Base-by-base conservation (phyloP, 2,888 invertebrate species). In the Troides oblongomaculatus region DNA sequence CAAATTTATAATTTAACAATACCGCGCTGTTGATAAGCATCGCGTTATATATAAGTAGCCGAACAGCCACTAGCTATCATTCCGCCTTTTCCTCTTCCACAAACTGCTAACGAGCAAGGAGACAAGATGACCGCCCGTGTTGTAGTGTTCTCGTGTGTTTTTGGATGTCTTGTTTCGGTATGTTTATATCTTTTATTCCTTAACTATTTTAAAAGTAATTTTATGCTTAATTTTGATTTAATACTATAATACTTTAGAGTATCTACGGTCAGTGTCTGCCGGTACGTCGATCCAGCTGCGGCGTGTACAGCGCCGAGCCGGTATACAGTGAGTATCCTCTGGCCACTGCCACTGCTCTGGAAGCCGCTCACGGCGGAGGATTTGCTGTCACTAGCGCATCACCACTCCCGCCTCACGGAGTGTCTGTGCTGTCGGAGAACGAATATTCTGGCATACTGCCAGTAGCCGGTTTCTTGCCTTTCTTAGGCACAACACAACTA, bases 391-490 rank as follows among this genome's bases (percentile, higher is more conserved):
- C 46, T 30, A 68, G 68, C 58, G 46, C 62, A 1, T 68, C 68
- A 2, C 62, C 68, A 25, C n/a, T 43, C 0, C 58, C 68, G 17
- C 68, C 68, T 5, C 25, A 62, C 30, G 68, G 68, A 3, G 62
- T 68, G 21, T 62, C 62, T 8, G 67, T 62, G 7, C 39, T 75
- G 1, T 77, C 80, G 46, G 81, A 80, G 39, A 79, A 79, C 66
- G 72, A 74, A 1, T 79, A 80, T 23, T 78, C 78, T 57, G 81
- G 81, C 0, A 71, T 74, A 2, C 30, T 81, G 18, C 63, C 66
- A 2, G 76, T 79, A 0, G 73, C 70, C 0, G 81, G 80, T n/a
- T 73, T 77, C 59, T 71, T 76, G 50, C 69, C 69, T 17, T 74
- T 76, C 71, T 58, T 76, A 69, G 74, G 73, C 39, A 75, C 75